Evolutionary conservation across 2,888 invertebrate genomes (phyloP).

Genomic region (Conomelus anceps): DNA sequence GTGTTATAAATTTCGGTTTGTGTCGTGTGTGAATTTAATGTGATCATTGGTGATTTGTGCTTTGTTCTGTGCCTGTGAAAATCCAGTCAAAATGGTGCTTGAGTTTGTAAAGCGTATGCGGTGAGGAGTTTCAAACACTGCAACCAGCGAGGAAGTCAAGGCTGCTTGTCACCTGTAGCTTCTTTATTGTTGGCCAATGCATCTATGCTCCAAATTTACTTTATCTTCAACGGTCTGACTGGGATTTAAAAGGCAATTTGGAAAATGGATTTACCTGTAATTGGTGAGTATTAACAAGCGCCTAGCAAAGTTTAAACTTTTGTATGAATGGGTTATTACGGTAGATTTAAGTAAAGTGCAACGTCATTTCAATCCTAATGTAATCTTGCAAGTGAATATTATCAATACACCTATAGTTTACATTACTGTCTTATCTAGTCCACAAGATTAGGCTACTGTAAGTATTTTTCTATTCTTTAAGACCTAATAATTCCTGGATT

Average conservation of each 20-base stretch:
- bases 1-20: neutral
- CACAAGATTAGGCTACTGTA: too few relatives aligned
- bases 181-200: neutral
- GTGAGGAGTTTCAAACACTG: neutral
- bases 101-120: neutral
- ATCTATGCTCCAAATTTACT: neutral
- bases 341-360: too few relatives aligned
- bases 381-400: too few relatives aligned
- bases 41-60: neutral
- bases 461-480: too few relatives aligned
- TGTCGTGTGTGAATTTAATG: neutral
- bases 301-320: too few relatives aligned
- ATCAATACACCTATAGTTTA: too few relatives aligned
- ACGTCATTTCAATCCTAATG: too few relatives aligned
- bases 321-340: too few relatives aligned
- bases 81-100: neutral
- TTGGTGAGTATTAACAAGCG: neutral
- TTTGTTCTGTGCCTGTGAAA: neutral
- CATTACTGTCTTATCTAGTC: too few relatives aligned
- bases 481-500: too few relatives aligned
- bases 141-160: neutral
- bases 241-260: neutral
- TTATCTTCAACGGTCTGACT: too few relatives aligned
- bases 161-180: neutral
- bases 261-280: neutral